These are phyloP conservation scores for Chalcis sispes DNA, from an alignment of 2,888 invertebrate species.

Conservation along the genomic window DNA sequence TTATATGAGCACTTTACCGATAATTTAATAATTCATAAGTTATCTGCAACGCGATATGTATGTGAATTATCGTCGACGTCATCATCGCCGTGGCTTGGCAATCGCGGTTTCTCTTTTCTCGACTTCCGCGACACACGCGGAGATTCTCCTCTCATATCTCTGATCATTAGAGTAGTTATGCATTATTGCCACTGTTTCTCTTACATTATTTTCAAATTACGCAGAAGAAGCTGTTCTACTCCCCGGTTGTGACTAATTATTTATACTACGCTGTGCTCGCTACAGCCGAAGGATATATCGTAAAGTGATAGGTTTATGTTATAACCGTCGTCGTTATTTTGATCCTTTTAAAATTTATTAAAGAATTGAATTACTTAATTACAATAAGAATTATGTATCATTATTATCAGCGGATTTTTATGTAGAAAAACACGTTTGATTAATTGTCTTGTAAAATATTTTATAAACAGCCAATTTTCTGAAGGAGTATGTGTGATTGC, in stretches of 20 bases:
- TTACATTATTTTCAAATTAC: slow-evolving; percentile 42
- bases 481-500: too few species aligned
- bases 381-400: background rate
- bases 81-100: slow-evolving; percentile 15
- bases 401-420: background rate
- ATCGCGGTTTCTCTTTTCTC: background rate
- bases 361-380: background rate
- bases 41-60: slow-evolving; percentile 28
- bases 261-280: background rate
- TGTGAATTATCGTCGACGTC: slow-evolving; percentile 36
- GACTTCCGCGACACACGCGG: slow-evolving; percentile 36
- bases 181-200: slow-evolving; percentile 64
- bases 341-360: background rate
- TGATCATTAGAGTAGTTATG: slow-evolving; percentile 63
- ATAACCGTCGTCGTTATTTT: background rate
- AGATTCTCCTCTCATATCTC: slow-evolving; percentile 60
- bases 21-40: slow-evolving; percentile 55
- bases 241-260: slow-evolving; percentile 16
- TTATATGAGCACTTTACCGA: slow-evolving; percentile 15
- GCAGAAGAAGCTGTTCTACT: slow-evolving; percentile 20
- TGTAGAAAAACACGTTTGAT: too few species aligned
- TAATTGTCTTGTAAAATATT: too few species aligned
- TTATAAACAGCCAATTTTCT: too few species aligned
- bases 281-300: background rate
- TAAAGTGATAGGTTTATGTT: background rate